Conservation (phyloP, 2,888 invertebrate genomes). For the Cantharis flavilabris region DNA sequence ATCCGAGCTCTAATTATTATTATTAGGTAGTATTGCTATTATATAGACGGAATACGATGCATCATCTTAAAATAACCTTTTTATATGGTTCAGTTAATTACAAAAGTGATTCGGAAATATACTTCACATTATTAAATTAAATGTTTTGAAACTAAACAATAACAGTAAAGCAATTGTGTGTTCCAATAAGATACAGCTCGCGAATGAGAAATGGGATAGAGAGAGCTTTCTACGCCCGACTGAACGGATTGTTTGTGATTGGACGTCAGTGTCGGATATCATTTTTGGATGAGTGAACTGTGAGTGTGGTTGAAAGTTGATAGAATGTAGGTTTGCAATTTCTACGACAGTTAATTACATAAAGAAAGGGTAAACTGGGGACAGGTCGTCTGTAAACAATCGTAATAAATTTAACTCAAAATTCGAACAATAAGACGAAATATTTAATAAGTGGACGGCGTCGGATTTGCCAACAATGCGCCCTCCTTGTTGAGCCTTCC, state of each 20-base stretch:
- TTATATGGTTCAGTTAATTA: not conserved
- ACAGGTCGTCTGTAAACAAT: slow-evolving; percentile 31
- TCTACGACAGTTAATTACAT: slow-evolving; percentile 43
- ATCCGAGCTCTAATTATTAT: no score
- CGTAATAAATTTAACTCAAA: slow-evolving; percentile 21
- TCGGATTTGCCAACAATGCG: not conserved
- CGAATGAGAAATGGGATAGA: slow-evolving; percentile 33
- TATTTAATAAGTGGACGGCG: slow-evolving; percentile 13
- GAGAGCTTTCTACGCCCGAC: slow-evolving; percentile 38
- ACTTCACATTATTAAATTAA: slow-evolving; percentile 23
- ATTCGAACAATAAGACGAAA: slow-evolving; percentile 13
- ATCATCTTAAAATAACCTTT: not conserved
- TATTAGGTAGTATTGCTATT: not conserved
- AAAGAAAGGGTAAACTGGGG: slow-evolving; percentile 32
- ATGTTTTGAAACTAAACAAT: slow-evolving; percentile 28
- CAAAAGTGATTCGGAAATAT: slow-evolving; percentile 10
- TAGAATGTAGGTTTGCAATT: slow-evolving; percentile 42
- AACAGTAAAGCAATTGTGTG: slow-evolving; percentile 27
- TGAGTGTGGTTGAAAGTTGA: slow-evolving; percentile 42
- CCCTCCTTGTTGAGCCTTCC: not conserved
- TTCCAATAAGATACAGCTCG: slow-evolving; percentile 35
- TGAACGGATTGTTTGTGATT: slow-evolving; percentile 43
- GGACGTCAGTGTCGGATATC: slow-evolving; percentile 45
- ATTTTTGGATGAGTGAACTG: slow-evolving; percentile 43
- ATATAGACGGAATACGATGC: not conserved